Evolutionary conservation across 2,888 invertebrate species (phyloP).

Genomic region (Tribolium freemani): DNA sequence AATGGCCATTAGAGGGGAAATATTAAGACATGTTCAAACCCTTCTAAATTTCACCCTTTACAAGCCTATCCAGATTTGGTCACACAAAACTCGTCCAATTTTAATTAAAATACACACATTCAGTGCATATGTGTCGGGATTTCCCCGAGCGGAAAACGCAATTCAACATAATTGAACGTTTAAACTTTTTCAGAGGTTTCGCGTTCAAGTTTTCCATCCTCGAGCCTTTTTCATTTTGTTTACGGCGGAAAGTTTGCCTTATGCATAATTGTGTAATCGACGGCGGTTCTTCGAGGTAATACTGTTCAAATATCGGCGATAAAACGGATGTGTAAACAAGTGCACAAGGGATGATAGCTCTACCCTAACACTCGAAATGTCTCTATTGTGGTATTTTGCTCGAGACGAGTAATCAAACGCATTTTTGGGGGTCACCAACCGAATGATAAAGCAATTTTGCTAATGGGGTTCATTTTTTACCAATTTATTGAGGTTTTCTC

Average conservation of each 20-base stretch:
- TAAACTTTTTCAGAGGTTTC: too few species aligned
- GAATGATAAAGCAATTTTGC: background rate
- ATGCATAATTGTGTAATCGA: background rate
- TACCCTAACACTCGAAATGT: constrained; percentile 18
- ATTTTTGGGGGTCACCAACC: background rate
- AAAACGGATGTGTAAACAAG: constrained; percentile 21
- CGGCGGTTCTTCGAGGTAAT: background rate
- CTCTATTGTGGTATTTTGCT: constrained; percentile 19
- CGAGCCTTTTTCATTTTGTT: too few species aligned
- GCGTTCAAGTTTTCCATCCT: too few species aligned
- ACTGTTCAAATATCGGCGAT: constrained; percentile 20
- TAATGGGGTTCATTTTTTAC: constrained; percentile 16
- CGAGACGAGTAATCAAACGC: background rate
- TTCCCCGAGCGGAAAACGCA: background rate
- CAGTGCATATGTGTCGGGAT: background rate
- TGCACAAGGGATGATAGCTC: constrained; percentile 11
- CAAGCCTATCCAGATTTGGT: background rate
- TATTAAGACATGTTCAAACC: background rate
- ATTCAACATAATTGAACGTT: constrained; percentile 1
- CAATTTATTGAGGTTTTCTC: background rate
- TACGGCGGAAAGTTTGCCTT: background rate
- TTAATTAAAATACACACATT: constrained; percentile 6
- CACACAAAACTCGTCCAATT: background rate
- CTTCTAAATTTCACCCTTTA: constrained; percentile 2
- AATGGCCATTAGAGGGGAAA: constrained; percentile 1